Conservation (phyloP, 2,113 vertebrate species). For the Pantherophis guttatus region DNA sequence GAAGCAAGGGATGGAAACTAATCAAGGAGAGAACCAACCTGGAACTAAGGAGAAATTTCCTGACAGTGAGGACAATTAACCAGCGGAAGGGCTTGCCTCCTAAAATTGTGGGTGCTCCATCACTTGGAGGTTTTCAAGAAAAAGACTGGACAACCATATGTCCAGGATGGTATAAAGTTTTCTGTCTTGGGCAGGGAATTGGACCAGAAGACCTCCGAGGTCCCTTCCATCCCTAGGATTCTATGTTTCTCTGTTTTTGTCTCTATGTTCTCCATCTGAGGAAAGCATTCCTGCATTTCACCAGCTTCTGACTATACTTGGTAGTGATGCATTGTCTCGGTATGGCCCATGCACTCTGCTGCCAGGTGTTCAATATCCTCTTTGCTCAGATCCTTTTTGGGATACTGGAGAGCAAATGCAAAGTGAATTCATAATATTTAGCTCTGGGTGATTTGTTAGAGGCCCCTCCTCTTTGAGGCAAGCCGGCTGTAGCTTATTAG, state of each 20-base stretch:
- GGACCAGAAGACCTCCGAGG: neutral
- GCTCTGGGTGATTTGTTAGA: neutral
- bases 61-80: neutral
- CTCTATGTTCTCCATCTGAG: neutral
- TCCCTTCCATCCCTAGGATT: neutral
- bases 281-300: neutral
- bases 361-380: neutral
- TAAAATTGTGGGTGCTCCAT: neutral
- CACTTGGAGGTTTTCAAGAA: neutral
- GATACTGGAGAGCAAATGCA: neutral
- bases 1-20: neutral
- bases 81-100: neutral
- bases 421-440: neutral
- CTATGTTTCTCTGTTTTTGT: neutral
- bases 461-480: neutral
- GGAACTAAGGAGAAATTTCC: neutral
- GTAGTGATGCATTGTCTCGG: neutral
- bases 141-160: neutral
- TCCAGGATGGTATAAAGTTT: neutral
- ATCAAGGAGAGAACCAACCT: neutral
- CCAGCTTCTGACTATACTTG: neutral
- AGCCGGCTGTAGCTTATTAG: neutral
- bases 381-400: neutral
- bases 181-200: neutral
- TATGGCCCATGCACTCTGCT: neutral